These are phyloP conservation scores for Lycocorax pyrrhopterus DNA, from an alignment of 2,113 vertebrate genomes.

Conservation along the genomic window DNA sequence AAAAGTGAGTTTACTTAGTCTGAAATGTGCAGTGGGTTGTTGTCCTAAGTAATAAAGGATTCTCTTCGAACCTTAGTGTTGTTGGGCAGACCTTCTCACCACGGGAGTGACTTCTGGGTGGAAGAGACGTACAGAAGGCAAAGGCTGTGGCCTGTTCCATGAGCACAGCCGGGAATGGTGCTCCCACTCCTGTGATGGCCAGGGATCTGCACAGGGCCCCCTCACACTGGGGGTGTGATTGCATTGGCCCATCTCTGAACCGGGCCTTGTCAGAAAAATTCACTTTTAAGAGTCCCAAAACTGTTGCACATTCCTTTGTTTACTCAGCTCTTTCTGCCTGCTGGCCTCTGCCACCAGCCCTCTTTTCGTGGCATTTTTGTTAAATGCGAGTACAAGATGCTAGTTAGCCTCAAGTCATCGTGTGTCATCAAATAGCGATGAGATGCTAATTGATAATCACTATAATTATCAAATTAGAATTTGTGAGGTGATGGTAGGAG, in stretches of 20 bases:
- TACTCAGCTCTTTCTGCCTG: not conserved
- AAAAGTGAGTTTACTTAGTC: not conserved
- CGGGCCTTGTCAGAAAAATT: not conserved
- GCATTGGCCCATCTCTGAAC: not conserved
- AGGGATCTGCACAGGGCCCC: too few relatives aligned
- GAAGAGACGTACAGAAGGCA: not conserved
- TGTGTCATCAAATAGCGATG: constrained; percentile 31
- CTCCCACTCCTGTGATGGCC: not conserved
- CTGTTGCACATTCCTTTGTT: not conserved
- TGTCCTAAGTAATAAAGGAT: not conserved
- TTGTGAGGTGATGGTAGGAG: not conserved
- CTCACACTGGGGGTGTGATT: not conserved
- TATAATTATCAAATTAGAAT: constrained; percentile 33
- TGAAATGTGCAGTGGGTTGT: not conserved
- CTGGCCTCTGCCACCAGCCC: not conserved
- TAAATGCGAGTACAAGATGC: not conserved
- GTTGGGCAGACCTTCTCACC: not conserved
- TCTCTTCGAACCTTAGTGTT: not conserved
- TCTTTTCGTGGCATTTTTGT: not conserved
- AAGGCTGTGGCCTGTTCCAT: not conserved
- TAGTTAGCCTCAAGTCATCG: constrained; percentile 23
- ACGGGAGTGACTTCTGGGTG: not conserved
- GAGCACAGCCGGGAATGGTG: not conserved
- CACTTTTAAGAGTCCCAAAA: not conserved
- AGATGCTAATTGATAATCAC: constrained; percentile 52